phyloP scores from a whole-genome alignment of 2,113 vertebrate species.

The Microcebus tavaratra region DNA sequence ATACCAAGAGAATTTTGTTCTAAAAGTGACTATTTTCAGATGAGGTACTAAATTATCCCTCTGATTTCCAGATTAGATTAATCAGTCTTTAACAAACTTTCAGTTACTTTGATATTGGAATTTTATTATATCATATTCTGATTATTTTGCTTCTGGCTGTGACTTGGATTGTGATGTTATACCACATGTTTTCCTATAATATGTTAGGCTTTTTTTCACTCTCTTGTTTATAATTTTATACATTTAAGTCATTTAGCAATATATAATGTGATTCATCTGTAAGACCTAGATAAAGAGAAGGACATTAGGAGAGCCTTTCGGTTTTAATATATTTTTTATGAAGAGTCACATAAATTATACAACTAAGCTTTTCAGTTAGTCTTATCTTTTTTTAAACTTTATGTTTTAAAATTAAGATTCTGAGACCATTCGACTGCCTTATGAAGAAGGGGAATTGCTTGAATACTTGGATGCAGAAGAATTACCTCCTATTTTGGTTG shows the following conservation, averaged over 20 bases:
- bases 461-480: constrained; percentile 99
- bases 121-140: neutral
- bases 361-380: neutral
- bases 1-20: constrained; percentile 20
- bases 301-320: neutral
- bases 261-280: neutral
- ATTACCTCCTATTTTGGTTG: constrained; percentile 97
- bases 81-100: neutral
- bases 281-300: neutral
- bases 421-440: constrained; percentile 98
- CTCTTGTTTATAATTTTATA: neutral
- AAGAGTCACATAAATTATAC: constrained; percentile 6
- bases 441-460: constrained; percentile 97
- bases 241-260: neutral
- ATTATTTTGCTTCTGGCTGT: neutral
- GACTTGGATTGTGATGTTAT: neutral
- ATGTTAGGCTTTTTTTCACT: neutral
- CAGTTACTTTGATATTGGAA: neutral
- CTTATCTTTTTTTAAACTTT: constrained; percentile 39
- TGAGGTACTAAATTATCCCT: neutral
- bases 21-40: neutral
- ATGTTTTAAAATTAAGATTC: constrained; percentile 89
- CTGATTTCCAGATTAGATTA: neutral
- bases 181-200: neutral
- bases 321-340: neutral